phyloP scores from a whole-genome alignment of 23 tunicate species.

The Botrylloides violaceus region DNA sequence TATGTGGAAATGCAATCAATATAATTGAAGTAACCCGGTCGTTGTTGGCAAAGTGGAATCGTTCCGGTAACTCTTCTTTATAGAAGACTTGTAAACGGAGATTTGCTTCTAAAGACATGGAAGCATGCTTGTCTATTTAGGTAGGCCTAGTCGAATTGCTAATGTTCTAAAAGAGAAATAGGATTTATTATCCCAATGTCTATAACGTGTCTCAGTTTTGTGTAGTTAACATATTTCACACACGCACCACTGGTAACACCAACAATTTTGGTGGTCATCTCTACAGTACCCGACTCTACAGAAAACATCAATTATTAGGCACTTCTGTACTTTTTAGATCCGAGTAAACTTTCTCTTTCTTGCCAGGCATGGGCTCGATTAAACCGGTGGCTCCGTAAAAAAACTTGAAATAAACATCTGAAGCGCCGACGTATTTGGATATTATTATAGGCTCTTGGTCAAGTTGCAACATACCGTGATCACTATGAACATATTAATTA shows the following conservation, averaged over 20 bases:
- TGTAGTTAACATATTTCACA: too few relatives aligned
- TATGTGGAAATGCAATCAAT: constrained; percentile 52
- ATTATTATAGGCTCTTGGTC: constrained; percentile 39
- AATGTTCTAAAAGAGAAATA: too few relatives aligned
- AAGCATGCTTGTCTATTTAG: too few relatives aligned
- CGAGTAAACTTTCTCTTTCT: constrained; percentile 34
- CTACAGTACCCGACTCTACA: too few relatives aligned
- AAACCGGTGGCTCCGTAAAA: constrained; percentile 57
- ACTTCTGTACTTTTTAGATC: constrained; percentile 35
- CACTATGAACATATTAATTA: too few relatives aligned
- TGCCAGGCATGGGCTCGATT: constrained; percentile 48
- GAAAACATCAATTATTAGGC: too few relatives aligned
- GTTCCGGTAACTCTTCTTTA: constrained; percentile 83
- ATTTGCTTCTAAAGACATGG: constrained; percentile 14
- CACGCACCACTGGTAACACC: too few relatives aligned
- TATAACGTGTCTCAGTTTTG: too few relatives aligned
- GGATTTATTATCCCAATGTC: too few relatives aligned
- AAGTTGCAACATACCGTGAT: constrained; percentile 62
- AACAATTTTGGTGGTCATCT: too few relatives aligned
- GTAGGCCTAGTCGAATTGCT: too few relatives aligned
- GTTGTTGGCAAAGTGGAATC: constrained; percentile 82
- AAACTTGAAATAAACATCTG: constrained; percentile 48
- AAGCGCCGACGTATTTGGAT: constrained; percentile 29
- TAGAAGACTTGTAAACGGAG: constrained; percentile 29
- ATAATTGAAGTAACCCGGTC: constrained; percentile 78